phyloP scores from a whole-genome alignment of 2,113 vertebrate genomes.

The Peromyscus californicus region DNA sequence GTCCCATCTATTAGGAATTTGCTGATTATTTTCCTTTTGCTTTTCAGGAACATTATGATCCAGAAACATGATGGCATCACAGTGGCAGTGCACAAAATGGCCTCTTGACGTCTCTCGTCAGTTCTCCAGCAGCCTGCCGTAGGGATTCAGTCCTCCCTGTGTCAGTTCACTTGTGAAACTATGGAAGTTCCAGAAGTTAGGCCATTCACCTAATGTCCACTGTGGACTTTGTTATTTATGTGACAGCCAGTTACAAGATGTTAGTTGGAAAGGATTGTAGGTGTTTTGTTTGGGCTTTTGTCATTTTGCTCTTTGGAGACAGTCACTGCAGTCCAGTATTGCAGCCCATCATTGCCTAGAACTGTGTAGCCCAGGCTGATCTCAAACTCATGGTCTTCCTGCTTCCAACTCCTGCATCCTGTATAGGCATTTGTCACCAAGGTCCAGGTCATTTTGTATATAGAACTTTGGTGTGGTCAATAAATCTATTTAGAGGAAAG shows the following conservation, averaged over 20 bases:
- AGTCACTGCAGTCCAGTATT: neutral
- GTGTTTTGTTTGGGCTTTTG: neutral
- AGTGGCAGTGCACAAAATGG: slow-evolving; percentile 96
- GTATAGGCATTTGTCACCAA: neutral
- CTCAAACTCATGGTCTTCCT: neutral
- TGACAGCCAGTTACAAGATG: neutral
- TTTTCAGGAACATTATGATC: slow-evolving; percentile 95
- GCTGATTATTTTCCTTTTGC: neutral
- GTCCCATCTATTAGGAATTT: neutral
- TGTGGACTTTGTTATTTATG: slow-evolving; percentile 36
- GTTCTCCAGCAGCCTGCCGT: neutral
- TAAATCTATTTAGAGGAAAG: slow-evolving; percentile 73
- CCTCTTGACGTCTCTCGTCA: slow-evolving; percentile 87
- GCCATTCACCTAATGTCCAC: neutral
- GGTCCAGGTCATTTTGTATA: slow-evolving; percentile 55
- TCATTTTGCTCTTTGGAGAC: neutral
- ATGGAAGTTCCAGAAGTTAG: neutral
- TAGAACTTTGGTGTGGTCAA: slow-evolving; percentile 63
- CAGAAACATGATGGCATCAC: slow-evolving; percentile 96
- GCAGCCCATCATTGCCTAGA: neutral
- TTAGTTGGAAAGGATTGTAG: neutral
- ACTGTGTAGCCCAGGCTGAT: neutral
- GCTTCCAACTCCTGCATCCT: neutral
- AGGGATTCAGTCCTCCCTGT: neutral
- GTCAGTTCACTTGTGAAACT: neutral